Conservation (phyloP, 2,797 vertebrate species). For the Mus spretus region DNA sequence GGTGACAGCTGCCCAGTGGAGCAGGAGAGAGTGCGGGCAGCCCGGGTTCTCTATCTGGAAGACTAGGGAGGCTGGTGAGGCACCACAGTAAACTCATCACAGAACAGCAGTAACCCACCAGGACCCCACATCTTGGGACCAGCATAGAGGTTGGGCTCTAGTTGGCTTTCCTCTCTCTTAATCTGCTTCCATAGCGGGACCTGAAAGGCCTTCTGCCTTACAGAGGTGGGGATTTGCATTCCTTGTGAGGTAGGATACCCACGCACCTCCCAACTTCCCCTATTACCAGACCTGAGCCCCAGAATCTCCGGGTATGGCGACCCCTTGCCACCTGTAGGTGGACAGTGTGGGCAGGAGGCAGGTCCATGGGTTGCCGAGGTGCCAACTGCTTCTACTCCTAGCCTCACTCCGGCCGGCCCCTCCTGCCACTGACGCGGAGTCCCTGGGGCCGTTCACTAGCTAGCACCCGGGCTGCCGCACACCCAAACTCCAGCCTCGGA, state of each 20-base stretch:
- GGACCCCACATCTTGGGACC: rapidly evolving
- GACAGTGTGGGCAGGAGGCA: background rate
- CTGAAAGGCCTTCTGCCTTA: background rate
- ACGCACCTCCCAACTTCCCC: background rate
- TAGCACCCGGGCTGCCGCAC: rapidly evolving
- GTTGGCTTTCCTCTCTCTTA: background rate
- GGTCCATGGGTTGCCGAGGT: background rate
- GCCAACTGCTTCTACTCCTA: background rate
- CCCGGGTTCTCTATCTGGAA: background rate
- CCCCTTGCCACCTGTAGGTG: background rate
- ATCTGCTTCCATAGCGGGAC: background rate
- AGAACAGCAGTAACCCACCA: background rate
- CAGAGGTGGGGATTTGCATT: rapidly evolving
- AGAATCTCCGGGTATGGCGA: rapidly evolving
- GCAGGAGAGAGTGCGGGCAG: background rate
- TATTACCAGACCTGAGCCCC: rapidly evolving
- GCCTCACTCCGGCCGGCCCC: background rate
- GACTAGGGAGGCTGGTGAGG: background rate
- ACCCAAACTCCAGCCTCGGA: background rate
- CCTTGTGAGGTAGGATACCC: background rate
- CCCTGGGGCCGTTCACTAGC: background rate
- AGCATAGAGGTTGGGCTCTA: background rate
- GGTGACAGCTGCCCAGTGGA: background rate
- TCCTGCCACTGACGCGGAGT: background rate
- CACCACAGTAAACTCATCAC: background rate